These are phyloP conservation scores for Abrostola triplasia DNA, from an alignment of 2,888 invertebrate species.

Conservation along the genomic window DNA sequence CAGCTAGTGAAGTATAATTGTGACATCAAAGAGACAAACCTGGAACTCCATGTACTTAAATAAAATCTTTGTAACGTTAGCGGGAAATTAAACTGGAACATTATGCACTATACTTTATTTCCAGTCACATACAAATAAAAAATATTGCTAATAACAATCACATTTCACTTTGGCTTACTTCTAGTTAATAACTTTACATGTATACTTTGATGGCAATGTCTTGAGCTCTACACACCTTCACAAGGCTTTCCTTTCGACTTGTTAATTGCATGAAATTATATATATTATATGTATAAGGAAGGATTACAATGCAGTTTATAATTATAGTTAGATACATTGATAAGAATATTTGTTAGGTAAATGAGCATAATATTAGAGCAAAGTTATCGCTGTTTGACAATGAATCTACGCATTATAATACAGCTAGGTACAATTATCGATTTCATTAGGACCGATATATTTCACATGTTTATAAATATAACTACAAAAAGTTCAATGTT, in stretches of 20 bases:
- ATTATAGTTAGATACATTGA: not conserved
- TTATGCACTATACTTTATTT: conserved; percentile 22
- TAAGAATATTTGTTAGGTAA: conserved; percentile 5
- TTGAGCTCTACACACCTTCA: conserved; percentile 32
- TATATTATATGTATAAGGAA: conserved; percentile 12
- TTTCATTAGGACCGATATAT: not conserved
- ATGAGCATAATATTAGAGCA: conserved; percentile 24
- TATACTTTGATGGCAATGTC: not conserved
- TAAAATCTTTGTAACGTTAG: too few relatives aligned
- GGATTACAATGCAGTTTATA: conserved; percentile 18
- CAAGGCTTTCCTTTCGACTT: conserved; percentile 13
- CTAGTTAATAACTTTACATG: conserved; percentile 6
- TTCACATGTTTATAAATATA: not conserved
- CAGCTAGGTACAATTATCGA: not conserved
- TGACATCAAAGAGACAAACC: too few relatives aligned
- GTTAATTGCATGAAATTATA: conserved; percentile 7
- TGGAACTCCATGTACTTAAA: too few relatives aligned
- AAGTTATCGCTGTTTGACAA: not conserved
- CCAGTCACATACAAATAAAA: conserved; percentile 38
- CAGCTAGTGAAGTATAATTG: too few relatives aligned
- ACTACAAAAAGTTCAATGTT: not conserved
- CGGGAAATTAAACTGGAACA: not conserved
- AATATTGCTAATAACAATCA: conserved; percentile 55
- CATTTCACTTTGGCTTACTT: conserved; percentile 52
- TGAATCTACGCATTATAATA: not conserved